Evolutionary conservation across 1,140 invertebrate genomes (phyloP).

Genomic region (Akabosia matsudoensis): DNA sequence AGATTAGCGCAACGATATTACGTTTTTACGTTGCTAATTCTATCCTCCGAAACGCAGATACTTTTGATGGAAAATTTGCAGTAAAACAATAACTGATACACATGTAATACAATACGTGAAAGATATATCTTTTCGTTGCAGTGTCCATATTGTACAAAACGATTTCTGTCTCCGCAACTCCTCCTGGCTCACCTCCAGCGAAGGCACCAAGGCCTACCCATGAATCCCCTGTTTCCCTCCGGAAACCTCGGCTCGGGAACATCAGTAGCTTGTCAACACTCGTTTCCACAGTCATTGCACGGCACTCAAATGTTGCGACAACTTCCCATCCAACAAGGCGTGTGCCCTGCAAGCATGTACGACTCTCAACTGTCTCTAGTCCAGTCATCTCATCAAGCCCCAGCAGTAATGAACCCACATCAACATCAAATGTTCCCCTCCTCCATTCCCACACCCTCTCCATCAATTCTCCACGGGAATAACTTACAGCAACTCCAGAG

Average conservation of each 20-base stretch:
- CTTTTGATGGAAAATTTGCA: too few species aligned
- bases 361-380: not conserved
- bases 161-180: slow-evolving; percentile 30
- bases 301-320: not conserved
- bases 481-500: not conserved
- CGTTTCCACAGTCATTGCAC: not conserved
- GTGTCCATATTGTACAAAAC: slow-evolving; percentile 44
- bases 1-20: too few species aligned
- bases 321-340: not conserved
- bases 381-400: not conserved
- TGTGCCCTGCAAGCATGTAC: not conserved
- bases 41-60: too few species aligned
- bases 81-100: too few species aligned
- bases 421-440: not conserved
- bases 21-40: too few species aligned
- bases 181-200: slow-evolving; percentile 40
- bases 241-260: not conserved
- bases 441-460: not conserved
- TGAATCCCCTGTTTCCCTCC: slow-evolving; percentile 25
- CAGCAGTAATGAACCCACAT: not conserved
- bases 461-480: not conserved
- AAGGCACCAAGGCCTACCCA: slow-evolving; percentile 44
- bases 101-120: too few species aligned
- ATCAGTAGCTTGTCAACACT: not conserved
- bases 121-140: not conserved